phyloP scores from a whole-genome alignment of 2,888 invertebrate genomes.

The Acanthopleura granulata region DNA sequence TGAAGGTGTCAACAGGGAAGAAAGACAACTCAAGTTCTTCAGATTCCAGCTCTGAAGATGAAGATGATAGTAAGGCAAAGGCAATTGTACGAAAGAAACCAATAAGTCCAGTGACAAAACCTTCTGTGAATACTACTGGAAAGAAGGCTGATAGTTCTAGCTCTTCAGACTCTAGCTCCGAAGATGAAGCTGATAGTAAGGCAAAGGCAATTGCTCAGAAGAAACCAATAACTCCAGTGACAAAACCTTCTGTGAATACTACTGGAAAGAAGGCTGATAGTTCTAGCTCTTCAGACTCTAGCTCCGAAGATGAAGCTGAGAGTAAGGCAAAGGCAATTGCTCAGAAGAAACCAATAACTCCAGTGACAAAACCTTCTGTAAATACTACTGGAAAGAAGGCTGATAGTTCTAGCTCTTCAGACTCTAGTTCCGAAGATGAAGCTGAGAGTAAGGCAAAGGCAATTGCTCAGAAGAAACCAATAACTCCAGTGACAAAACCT shows the following conservation, averaged over 20 bases:
- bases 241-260: not conserved
- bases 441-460: not conserved
- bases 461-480: too few species aligned
- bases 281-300: not conserved
- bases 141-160: constrained; percentile 2
- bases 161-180: not conserved
- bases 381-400: not conserved
- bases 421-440: not conserved
- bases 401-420: not conserved
- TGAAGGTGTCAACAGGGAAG: not conserved
- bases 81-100: not conserved
- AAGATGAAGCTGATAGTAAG: not conserved
- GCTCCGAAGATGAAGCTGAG: not conserved
- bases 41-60: constrained; percentile 4
- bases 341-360: too few species aligned
- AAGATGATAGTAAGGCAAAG: not conserved
- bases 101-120: not conserved
- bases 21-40: constrained; percentile 1
- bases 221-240: too few species aligned
- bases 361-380: not conserved
- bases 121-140: not conserved
- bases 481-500: not conserved
- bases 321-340: not conserved
- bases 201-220: not conserved
- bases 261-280: not conserved